Conservation (phyloP, 1,140 invertebrate species). For the Papilio helenus region DNA sequence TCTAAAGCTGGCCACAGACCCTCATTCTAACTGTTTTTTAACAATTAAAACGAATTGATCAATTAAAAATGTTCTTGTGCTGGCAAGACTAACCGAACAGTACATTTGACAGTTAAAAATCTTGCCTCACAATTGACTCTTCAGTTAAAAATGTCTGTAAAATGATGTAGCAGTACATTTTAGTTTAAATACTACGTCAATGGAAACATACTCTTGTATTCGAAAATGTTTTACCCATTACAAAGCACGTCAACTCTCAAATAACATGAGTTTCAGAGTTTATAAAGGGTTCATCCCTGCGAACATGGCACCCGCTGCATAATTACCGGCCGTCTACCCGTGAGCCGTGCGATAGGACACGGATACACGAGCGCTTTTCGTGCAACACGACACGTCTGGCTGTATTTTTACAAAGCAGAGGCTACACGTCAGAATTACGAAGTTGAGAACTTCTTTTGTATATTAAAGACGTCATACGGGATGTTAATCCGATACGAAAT, state of each 20-base stretch:
- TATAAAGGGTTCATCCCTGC: constrained; percentile 32
- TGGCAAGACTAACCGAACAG: too few relatives aligned
- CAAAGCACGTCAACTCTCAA: constrained; percentile 7
- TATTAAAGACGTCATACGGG: neutral
- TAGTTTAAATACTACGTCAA: too few relatives aligned
- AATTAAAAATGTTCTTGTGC: too few relatives aligned
- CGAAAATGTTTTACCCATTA: too few relatives aligned
- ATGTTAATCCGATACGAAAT: constrained; percentile 1
- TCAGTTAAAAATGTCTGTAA: too few relatives aligned
- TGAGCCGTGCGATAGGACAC: constrained; percentile 56
- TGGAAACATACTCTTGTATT: too few relatives aligned
- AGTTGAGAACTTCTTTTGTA: neutral
- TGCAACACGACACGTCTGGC: constrained; percentile 60
- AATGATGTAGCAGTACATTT: too few relatives aligned
- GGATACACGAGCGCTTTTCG: constrained; percentile 57
- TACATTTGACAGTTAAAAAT: too few relatives aligned
- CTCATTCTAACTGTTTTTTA: too few relatives aligned
- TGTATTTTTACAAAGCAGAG: constrained; percentile 43
- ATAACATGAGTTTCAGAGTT: neutral
- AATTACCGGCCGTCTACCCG: constrained; percentile 64
- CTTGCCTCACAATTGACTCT: too few relatives aligned
- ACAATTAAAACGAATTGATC: too few relatives aligned
- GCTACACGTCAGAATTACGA: neutral
- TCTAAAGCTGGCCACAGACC: too few relatives aligned
- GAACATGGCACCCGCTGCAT: constrained; percentile 53